These are phyloP conservation scores for Caenorhabditis sp. DNA, from an alignment of 2,888 invertebrate species.

Conservation along the genomic window DNA sequence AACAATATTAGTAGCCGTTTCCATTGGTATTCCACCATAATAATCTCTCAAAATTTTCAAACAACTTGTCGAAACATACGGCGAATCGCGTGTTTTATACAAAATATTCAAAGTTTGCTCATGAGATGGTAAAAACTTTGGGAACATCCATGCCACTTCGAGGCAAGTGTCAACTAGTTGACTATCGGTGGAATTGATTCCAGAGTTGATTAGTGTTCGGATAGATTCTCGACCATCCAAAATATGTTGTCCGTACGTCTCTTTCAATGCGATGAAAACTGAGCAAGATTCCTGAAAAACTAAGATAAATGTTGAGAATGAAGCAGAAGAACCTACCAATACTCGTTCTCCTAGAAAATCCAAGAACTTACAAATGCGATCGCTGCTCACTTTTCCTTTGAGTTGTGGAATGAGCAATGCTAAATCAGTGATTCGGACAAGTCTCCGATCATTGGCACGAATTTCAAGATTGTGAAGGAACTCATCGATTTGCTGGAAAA, in stretches of 20 bases:
- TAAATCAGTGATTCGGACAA: not conserved
- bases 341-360: constrained; percentile 3
- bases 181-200: not conserved
- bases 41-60: constrained; percentile 20
- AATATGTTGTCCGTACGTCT: not conserved
- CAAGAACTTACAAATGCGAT: constrained; percentile 11
- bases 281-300: not conserved
- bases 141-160: constrained; percentile 3
- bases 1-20: constrained; percentile 7
- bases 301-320: no score
- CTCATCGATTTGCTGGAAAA: not conserved
- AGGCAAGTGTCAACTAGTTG: not conserved
- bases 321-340: constrained; percentile 10
- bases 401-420: constrained; percentile 12
- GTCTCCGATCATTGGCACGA: constrained; percentile 3
- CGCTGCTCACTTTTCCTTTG: constrained; percentile 1
- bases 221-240: not conserved
- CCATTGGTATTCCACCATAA: constrained; percentile 27
- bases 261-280: not conserved
- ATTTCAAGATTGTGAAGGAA: not conserved
- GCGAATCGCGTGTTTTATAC: not conserved
- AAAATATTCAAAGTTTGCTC: not conserved
- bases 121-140: not conserved
- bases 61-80: constrained; percentile 12
- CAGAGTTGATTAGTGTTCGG: not conserved